Percentiles rank a stretch among this genome's conserved stretches.
Conservation (phyloP, 2,113 vertebrate species). For the Pipa parva region DNA sequence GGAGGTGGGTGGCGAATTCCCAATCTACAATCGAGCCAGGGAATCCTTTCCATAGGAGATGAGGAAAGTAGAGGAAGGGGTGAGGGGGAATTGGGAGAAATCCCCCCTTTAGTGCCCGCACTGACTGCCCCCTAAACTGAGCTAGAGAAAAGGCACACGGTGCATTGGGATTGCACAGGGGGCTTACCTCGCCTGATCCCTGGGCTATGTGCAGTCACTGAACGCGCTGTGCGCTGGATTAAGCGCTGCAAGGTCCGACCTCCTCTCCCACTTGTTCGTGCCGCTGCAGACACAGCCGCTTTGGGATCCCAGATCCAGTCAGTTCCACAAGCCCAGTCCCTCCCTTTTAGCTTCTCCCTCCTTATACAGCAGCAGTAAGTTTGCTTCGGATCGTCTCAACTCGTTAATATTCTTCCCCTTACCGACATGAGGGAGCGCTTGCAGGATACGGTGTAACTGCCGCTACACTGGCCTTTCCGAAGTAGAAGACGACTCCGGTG, state of each 20-base stretch:
- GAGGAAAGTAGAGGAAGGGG: constrained; percentile 16
- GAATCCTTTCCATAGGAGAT: constrained; percentile 45
- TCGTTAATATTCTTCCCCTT: not conserved
- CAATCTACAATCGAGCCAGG: constrained; percentile 43
- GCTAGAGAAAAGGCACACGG: not conserved
- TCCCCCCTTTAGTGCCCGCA: not conserved
- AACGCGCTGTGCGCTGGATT: constrained; percentile 40
- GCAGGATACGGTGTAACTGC: no score
- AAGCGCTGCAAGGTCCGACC: not conserved
- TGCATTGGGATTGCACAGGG: not conserved
- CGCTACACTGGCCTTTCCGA: no score
- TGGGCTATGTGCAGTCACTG: constrained; percentile 46
- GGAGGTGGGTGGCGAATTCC: constrained; percentile 44
- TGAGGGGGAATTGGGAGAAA: not conserved
- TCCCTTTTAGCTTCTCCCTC: constrained; percentile 45
- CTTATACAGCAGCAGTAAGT: constrained; percentile 21
- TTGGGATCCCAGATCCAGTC: constrained; percentile 28
- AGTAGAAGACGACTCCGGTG: no score
- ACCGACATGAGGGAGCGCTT: constrained; percentile 2
- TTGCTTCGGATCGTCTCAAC: constrained; percentile 7
- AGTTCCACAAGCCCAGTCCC: constrained; percentile 21
- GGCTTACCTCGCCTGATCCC: constrained; percentile 8
- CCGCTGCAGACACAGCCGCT: constrained; percentile 45
- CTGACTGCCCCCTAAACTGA: not conserved
- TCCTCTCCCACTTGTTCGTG: constrained; percentile 43